Base-by-base conservation (phyloP, 2,888 invertebrate genomes). In the Xiphydria camelus region DNA sequence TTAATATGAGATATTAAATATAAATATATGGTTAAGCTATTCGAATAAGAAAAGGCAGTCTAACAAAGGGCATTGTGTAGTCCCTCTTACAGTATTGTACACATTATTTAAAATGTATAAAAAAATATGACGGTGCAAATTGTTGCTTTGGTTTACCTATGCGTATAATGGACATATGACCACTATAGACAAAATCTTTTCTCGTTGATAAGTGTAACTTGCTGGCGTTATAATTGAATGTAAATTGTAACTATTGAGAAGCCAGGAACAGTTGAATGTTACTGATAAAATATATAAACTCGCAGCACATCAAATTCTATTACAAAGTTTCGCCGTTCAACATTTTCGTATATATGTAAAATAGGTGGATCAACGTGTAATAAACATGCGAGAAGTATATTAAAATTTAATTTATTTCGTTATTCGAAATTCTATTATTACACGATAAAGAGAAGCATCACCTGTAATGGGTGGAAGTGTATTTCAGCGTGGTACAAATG, bases 161-260 rank as follows among this genome's bases (percentile, higher is more conserved):
- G 51, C 42, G 42, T 48, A 49, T 35, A 26, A 46, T 29, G 26
- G 34, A 46, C 36, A 22, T 45, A 41, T 34, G 34, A 37, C 21
- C 29, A 32, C 33, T 34, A 21, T 44, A 50, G 42, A 45, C 45
- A 45, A 54, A 44, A 15, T 48, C 51, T 47, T 37, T 15, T n/a
- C n/a, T n/a, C n/a, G 38, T 49, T 45, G 26, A 49, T 37, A 44
- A 46, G 25, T 38, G 17, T 41, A 33, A 41, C 41, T 48, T 47
- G 47, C 49, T 49, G 49, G 47, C 52, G 50, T 55, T 29, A 57
- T 59, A 53, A 57, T 45, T 62, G 55, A 61, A 62, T 60, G 59
- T 59, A 60, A 53, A 61, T 60, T 62, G 54, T 59, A 61, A 60
- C 50, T 61, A 62, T 60, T 61, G 51, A 58, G 61, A 19, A 45